These are phyloP conservation scores for Terrapene triunguis DNA, from an alignment of 2,113 vertebrate genomes.

Conservation along the genomic window DNA sequence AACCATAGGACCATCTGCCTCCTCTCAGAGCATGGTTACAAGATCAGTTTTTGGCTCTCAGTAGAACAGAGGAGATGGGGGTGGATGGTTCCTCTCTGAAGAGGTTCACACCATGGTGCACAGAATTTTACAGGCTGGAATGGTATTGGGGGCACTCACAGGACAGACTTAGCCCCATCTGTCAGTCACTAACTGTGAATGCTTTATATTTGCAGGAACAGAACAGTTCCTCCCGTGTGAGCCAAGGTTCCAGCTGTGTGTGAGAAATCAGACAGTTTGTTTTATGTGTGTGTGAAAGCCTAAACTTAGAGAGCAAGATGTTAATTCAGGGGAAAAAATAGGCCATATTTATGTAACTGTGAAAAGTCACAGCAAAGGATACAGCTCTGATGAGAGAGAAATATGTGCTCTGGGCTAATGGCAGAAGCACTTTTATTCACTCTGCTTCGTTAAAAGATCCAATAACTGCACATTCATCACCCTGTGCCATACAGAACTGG, in stretches of 20 bases:
- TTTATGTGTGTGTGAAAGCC: neutral
- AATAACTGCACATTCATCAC: conserved; percentile 6
- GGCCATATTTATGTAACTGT: conserved; percentile 65
- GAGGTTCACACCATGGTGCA: neutral
- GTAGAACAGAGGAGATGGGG: neutral
- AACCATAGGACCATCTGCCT: neutral
- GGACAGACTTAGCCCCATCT: neutral
- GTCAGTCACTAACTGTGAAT: neutral
- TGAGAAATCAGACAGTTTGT: conserved; percentile 38
- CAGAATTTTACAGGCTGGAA: neutral
- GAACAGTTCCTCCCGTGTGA: neutral
- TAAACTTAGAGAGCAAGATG: conserved; percentile 63
- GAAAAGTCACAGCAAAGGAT: conserved; percentile 62
- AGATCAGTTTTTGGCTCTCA: neutral
- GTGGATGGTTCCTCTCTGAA: neutral
- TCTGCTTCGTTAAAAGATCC: conserved; percentile 37
- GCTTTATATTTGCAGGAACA: neutral
- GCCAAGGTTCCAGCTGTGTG: conserved; percentile 47
- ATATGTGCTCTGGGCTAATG: neutral
- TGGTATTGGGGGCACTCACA: rapidly evolving
- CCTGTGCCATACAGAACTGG: neutral
- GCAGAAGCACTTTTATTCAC: neutral
- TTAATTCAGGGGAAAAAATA: conserved; percentile 61
- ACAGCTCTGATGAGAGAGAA: conserved; percentile 17
- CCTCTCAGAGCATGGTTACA: neutral